Evolutionary conservation across 2,888 invertebrate species (phyloP).

Genomic region (Heteromurus nitidus): DNA sequence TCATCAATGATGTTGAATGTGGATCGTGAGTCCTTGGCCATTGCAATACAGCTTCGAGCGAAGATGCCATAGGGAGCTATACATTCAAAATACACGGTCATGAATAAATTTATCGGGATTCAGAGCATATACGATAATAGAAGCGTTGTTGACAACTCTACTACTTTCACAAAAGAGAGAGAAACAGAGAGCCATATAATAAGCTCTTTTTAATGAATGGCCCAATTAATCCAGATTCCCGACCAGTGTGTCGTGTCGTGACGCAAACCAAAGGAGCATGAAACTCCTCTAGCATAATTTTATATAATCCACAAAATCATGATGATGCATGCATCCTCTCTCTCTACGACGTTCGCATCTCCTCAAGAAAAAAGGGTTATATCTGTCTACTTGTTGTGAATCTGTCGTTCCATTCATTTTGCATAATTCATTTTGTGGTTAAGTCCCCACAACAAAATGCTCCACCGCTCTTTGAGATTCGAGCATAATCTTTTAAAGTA

Average conservation of each 20-base stretch:
- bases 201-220: conserved; percentile 57
- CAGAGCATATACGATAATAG: conserved; percentile 43
- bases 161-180: background rate
- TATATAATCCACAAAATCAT: conserved; percentile 26
- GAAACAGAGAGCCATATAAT: background rate
- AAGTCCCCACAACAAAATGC: conserved; percentile 14
- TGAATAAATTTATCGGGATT: conserved; percentile 47
- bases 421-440: conserved; percentile 42
- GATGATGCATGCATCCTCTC: conserved; percentile 16
- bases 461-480: background rate
- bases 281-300: conserved; percentile 37
- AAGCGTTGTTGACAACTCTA: conserved; percentile 10
- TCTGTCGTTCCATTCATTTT: no score
- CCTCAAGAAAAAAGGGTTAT: background rate
- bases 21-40: conserved; percentile 97
- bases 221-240: conserved; percentile 65
- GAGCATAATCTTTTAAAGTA: background rate
- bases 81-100: conserved; percentile 42
- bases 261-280: conserved; percentile 46
- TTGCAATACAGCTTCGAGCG: conserved; percentile 95
- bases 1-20: conserved; percentile 97
- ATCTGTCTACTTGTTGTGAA: no score
- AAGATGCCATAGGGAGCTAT: conserved; percentile 96
- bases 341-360: background rate
- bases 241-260: conserved; percentile 66